These are phyloP conservation scores for Heliconius eleuchia DNA, from an alignment of 1,140 invertebrate genomes.

Conservation along the genomic window DNA sequence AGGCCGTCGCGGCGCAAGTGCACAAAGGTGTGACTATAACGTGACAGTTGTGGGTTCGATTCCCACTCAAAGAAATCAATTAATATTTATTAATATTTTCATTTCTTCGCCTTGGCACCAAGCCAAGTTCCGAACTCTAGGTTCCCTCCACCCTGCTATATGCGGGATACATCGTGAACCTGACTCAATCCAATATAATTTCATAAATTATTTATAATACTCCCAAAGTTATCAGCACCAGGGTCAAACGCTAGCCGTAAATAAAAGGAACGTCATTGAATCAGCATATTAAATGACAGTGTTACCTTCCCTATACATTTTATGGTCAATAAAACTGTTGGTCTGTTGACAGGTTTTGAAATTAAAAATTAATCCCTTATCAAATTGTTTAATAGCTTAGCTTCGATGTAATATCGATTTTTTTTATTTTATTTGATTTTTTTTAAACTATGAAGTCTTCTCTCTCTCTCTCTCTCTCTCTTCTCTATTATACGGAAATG, in stretches of 20 bases:
- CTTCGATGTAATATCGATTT: not conserved
- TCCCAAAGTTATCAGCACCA: not conserved
- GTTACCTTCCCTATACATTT: constrained; percentile 11
- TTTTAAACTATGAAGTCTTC: not conserved
- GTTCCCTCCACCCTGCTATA: too few relatives aligned
- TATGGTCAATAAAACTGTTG: constrained; percentile 23
- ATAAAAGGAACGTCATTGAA: constrained; percentile 3
- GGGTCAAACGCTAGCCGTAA: constrained; percentile 16
- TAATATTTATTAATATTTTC: too few relatives aligned
- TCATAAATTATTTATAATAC: constrained; percentile 2
- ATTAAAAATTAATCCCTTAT: constrained; percentile 24
- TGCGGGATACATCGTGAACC: too few relatives aligned
- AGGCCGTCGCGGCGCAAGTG: too few relatives aligned
- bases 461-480: not conserved
- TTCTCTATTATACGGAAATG: too few relatives aligned
- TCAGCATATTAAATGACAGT: constrained; percentile 22
- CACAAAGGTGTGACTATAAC: too few relatives aligned
- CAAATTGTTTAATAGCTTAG: constrained; percentile 24
- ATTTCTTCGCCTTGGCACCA: too few relatives aligned
- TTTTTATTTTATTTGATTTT: not conserved
- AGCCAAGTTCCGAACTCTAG: too few relatives aligned
- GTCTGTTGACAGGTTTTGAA: constrained; percentile 24
- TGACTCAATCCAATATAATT: not conserved
- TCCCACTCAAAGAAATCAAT: too few relatives aligned
- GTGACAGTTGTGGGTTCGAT: too few relatives aligned